Conservation (phyloP, 2,797 vertebrate species). For the Austrolebias charrua region DNA sequence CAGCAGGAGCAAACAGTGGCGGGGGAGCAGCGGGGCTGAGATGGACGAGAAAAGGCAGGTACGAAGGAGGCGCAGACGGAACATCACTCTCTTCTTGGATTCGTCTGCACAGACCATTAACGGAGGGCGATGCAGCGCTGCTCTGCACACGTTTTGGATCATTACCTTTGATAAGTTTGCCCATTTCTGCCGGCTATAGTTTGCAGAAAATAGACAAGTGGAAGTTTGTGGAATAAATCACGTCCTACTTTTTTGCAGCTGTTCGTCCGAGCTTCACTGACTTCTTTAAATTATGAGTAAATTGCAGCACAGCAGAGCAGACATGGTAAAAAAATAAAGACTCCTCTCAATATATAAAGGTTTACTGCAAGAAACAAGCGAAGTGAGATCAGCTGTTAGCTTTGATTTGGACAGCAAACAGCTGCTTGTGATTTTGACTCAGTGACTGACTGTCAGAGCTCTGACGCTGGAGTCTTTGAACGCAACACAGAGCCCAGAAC, state of each 20-base stretch:
- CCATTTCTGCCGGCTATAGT: constrained; percentile 4
- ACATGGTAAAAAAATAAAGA: background rate
- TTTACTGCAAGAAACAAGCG: background rate
- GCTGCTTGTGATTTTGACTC: background rate
- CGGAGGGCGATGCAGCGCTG: constrained; percentile 2
- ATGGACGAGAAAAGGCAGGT: constrained; percentile 37
- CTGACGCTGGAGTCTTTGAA: constrained; percentile 7
- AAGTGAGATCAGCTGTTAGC: background rate
- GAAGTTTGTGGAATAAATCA: background rate
- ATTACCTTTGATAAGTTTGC: constrained; percentile 21
- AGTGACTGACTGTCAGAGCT: background rate
- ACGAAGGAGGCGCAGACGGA: constrained; percentile 31
- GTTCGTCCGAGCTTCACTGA: background rate
- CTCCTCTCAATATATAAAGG: background rate
- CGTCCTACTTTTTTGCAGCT: background rate
- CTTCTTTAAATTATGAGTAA: background rate
- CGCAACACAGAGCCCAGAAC: constrained; percentile 2
- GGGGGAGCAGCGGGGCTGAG: constrained; percentile 44
- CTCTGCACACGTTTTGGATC: constrained; percentile 6
- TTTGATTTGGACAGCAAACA: background rate
- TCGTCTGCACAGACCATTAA: constrained; percentile 24
- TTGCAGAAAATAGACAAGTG: background rate
- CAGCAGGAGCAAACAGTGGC: constrained; percentile 46
- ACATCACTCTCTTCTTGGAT: constrained; percentile 5
- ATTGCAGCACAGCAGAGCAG: background rate